These are phyloP conservation scores for Xiphophorus hellerii DNA, from an alignment of 2,113 vertebrate genomes.

Conservation along the genomic window DNA sequence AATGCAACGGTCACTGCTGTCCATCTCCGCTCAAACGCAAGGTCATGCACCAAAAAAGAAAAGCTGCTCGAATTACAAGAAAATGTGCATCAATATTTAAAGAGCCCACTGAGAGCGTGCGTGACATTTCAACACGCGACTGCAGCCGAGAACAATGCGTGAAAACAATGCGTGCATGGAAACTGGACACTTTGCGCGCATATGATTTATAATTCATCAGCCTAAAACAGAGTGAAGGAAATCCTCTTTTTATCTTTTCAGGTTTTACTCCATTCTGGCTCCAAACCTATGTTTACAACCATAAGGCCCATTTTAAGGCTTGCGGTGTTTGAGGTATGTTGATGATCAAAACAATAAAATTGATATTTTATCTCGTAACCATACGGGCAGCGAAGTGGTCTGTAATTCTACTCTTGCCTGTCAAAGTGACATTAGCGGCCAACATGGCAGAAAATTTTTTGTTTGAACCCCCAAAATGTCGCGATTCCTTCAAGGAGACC, in stretches of 20 bases:
- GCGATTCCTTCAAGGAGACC: constrained; percentile 30
- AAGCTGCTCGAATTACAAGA: constrained; percentile 21
- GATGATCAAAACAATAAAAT: not conserved
- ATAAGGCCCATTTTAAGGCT: not conserved
- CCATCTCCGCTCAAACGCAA: constrained; percentile 42
- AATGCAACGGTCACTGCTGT: constrained; percentile 35
- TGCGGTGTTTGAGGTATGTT: not conserved
- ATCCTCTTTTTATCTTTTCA: not conserved
- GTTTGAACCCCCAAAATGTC: constrained; percentile 8
- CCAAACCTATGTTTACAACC: not conserved
- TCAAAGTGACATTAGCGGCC: constrained; percentile 41
- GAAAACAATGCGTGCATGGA: constrained; percentile 64
- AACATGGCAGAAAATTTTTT: constrained; percentile 30
- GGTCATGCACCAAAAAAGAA: constrained; percentile 46
- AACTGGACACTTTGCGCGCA: constrained; percentile 71
- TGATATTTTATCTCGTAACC: not conserved
- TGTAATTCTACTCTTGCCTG: constrained; percentile 43
- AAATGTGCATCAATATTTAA: constrained; percentile 40
- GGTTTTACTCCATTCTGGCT: not conserved
- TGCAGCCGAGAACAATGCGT: constrained; percentile 60
- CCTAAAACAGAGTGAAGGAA: constrained; percentile 25
- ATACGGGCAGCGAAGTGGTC: not conserved
- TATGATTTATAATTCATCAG: constrained; percentile 75
- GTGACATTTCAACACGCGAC: constrained; percentile 53
- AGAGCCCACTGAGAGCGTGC: not conserved